Percentiles rank a stretch among this genome's conserved stretches.
phyloP scores from a whole-genome alignment of 2,113 vertebrate species.

The Larimichthys crocea region DNA sequence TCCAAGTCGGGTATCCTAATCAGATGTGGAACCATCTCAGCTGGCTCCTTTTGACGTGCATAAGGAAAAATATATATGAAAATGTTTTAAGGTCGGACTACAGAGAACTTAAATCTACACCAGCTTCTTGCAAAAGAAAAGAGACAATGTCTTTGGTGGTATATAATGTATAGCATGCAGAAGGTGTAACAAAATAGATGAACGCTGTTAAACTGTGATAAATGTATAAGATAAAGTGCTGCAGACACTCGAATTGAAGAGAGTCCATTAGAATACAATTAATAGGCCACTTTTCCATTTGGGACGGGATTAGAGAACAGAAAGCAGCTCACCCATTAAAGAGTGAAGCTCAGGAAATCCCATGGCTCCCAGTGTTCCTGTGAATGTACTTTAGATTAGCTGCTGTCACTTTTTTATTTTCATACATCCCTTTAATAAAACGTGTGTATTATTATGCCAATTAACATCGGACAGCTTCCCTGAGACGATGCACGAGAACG shows the following conservation, averaged over 20 bases:
- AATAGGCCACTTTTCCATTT: constrained; percentile 4
- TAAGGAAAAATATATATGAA: too few species aligned
- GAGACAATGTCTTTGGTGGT: background rate
- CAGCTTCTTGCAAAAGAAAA: background rate
- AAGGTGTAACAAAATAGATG: constrained; percentile 11
- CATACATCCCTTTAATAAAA: background rate
- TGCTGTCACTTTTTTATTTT: background rate
- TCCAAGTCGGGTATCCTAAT: too few species aligned
- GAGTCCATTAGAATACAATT: constrained; percentile 3
- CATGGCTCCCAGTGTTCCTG: background rate
- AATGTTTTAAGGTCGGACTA: too few species aligned
- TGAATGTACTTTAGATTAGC: background rate
- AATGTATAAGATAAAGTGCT: constrained; percentile 5
- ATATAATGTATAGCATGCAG: background rate
- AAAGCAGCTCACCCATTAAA: background rate
- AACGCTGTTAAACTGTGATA: background rate
- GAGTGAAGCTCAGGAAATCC: background rate
- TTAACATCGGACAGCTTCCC: background rate
- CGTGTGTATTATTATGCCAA: too few species aligned
- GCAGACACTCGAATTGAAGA: background rate
- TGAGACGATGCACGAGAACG: background rate
- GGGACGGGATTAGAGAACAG: constrained; percentile 4
- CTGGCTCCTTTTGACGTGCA: too few species aligned
- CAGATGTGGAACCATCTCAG: too few species aligned
- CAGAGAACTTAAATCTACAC: too few species aligned